Percentiles rank a stretch among this genome's conserved stretches.
phyloP scores from a whole-genome alignment of 2,797 vertebrate genomes.

The Anguilla anguilla region DNA sequence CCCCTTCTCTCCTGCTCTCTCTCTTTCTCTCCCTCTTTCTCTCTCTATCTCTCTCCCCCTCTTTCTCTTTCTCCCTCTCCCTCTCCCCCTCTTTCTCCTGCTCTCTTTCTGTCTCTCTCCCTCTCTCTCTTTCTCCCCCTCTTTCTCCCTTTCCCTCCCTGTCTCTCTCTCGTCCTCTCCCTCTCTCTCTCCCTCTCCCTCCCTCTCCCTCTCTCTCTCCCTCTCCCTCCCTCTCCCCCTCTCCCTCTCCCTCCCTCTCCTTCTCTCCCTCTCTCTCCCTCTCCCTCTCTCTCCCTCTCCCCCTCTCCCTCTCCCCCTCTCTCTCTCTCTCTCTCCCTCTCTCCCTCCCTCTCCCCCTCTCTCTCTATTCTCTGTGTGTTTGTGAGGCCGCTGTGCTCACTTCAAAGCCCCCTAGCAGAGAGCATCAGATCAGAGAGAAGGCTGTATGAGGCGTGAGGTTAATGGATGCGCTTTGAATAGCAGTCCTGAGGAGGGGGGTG shows the following conservation, averaged over 20 bases:
- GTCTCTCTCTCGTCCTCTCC: neutral
- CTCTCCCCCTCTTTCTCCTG: neutral
- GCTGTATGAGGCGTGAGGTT: slow-evolving; percentile 21
- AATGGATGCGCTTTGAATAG: slow-evolving; percentile 31
- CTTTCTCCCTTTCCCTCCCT: neutral
- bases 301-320: neutral
- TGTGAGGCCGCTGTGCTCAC: slow-evolving; percentile 29
- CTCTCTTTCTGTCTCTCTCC: neutral
- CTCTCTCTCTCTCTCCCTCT: neutral
- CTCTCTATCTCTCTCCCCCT: slow-evolving; percentile 21
- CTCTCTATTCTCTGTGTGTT: slow-evolving; percentile 42
- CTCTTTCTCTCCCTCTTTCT: neutral
- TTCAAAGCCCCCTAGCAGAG: slow-evolving; percentile 18
- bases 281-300: neutral
- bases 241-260: neutral
- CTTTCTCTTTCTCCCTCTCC: no score
- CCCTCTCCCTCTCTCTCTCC: no score
- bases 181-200: neutral
- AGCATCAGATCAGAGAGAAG: slow-evolving; percentile 6
- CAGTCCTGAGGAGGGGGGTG: neutral
- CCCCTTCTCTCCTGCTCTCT: neutral
- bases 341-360: slow-evolving; percentile 23
- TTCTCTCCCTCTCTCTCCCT: neutral
- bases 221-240: neutral
- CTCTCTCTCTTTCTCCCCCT: neutral